phyloP scores from a whole-genome alignment of 2,888 invertebrate species.

The Eledona agricola region DNA sequence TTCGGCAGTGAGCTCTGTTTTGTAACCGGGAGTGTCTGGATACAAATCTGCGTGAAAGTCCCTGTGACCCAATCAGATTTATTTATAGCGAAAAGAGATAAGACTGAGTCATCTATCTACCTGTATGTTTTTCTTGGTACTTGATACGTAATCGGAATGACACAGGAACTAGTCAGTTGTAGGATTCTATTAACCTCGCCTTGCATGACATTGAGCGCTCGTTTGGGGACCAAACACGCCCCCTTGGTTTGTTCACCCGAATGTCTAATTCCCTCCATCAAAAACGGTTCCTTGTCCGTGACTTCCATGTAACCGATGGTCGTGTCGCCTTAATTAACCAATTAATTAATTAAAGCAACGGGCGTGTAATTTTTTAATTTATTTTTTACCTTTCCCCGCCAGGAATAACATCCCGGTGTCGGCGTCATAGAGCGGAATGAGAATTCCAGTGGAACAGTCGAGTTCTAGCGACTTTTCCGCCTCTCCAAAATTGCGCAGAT shows the following conservation, averaged over 20 bases:
- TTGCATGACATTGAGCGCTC: slow-evolving; percentile 94
- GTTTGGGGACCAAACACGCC: slow-evolving; percentile 90
- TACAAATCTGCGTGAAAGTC: slow-evolving; percentile 95
- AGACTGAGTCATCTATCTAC: slow-evolving; percentile 40
- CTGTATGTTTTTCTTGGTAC: slow-evolving; percentile 62
- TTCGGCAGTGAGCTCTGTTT: slow-evolving; percentile 80
- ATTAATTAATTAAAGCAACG: slow-evolving; percentile 7
- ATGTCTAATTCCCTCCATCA: slow-evolving; percentile 88
- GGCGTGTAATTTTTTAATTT: slow-evolving; percentile 3
- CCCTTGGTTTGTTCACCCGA: slow-evolving; percentile 96
- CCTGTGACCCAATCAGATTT: slow-evolving; percentile 55
- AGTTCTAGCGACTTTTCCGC: slow-evolving; percentile 82
- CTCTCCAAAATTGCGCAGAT: slow-evolving; percentile 80
- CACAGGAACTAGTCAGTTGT: slow-evolving; percentile 84
- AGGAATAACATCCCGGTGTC: slow-evolving; percentile 96
- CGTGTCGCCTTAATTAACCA: slow-evolving; percentile 80
- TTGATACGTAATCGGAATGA: slow-evolving; percentile 94
- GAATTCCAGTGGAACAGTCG: slow-evolving; percentile 88
- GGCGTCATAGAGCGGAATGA: slow-evolving; percentile 91
- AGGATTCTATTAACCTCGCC: slow-evolving; percentile 94
- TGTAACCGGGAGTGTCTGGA: slow-evolving; percentile 86
- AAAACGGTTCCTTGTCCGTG: slow-evolving; percentile 85
- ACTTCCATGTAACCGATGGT: slow-evolving; percentile 91
- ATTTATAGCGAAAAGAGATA: neutral
- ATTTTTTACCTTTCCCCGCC: slow-evolving; percentile 78